Conservation (phyloP, 2,113 vertebrate genomes). For the Chionis minor region DNA sequence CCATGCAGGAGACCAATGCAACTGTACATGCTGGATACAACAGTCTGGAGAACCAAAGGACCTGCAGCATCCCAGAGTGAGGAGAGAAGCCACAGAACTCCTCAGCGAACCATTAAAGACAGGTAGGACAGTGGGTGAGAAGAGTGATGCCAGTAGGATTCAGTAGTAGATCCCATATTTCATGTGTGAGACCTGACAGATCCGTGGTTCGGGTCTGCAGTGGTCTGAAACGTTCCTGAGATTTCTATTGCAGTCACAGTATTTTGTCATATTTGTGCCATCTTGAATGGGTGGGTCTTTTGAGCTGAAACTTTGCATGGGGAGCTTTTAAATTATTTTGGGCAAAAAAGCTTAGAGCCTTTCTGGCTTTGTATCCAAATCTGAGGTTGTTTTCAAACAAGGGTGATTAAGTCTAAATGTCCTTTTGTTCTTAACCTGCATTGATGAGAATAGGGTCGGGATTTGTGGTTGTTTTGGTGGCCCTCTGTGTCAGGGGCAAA, state of each 20-base stretch:
- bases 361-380: background rate
- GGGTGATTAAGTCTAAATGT: background rate
- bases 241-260: background rate
- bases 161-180: background rate
- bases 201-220: background rate
- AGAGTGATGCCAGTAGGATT: background rate
- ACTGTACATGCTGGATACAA: background rate
- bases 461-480: background rate
- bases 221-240: background rate
- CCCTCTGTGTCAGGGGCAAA: background rate
- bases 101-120: background rate
- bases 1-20: accelerated
- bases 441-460: background rate
- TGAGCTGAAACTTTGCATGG: background rate
- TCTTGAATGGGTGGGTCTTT: background rate
- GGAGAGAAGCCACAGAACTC: background rate
- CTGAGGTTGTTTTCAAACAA: background rate
- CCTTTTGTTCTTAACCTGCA: background rate
- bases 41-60: background rate
- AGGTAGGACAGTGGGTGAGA: background rate
- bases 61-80: background rate
- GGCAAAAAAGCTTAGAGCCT: background rate
- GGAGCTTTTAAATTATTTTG: background rate
- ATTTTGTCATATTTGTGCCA: background rate
- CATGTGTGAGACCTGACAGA: background rate